These are phyloP conservation scores for Ceryle rudis DNA, from an alignment of 2,797 vertebrate genomes.

Conservation along the genomic window DNA sequence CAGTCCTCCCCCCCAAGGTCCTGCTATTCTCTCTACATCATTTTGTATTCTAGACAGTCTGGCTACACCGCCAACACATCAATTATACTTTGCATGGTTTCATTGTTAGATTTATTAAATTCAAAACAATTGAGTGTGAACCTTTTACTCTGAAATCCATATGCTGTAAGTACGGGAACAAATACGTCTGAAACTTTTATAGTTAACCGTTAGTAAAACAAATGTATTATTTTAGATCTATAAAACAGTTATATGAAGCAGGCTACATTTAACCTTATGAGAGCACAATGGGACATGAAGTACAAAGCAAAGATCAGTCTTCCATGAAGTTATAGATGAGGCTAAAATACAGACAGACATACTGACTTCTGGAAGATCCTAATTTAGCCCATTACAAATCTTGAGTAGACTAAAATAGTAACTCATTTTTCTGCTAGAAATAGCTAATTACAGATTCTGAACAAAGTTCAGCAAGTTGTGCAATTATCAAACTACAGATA, in stretches of 20 bases:
- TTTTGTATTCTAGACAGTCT: conserved; percentile 10
- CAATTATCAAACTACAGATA: conserved; percentile 48
- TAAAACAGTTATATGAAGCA: background rate
- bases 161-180: background rate
- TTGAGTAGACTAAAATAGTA: conserved; percentile 35
- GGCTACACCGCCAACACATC: background rate
- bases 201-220: background rate
- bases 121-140: background rate
- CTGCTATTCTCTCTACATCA: background rate
- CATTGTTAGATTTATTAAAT: conserved; percentile 17
- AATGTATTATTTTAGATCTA: background rate
- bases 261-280: conserved; percentile 29
- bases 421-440: conserved; percentile 50
- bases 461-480: conserved; percentile 39
- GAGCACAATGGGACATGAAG: conserved; percentile 52
- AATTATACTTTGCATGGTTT: background rate
- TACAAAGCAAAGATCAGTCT: conserved; percentile 41
- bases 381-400: conserved; percentile 44
- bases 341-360: conserved; percentile 44
- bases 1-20: background rate
- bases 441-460: conserved; percentile 39
- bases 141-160: conserved; percentile 16
- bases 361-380: conserved; percentile 44
- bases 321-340: conserved; percentile 20
- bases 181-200: background rate